Evolutionary conservation across 1,140 invertebrate species (phyloP), one percentile per base, ranked within the genome.

Genomic region (Macrotrachela quadricornifera): DNA sequence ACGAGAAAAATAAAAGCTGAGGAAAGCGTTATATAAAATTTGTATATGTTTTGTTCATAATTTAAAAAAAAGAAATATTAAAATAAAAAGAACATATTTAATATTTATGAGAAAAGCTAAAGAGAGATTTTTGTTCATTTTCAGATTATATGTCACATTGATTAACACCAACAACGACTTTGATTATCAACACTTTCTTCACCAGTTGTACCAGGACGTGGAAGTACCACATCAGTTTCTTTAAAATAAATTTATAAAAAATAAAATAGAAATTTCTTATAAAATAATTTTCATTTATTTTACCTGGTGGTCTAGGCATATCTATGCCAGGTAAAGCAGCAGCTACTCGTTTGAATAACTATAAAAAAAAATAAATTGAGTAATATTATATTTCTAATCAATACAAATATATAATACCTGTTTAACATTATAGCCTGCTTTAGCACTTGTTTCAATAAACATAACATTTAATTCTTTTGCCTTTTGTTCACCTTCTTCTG

Each of bases 381-480:
- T n/a, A n/a, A n/a, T n/a, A n/a, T n/a, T 21, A 13, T 30, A 9
- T 46, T 30, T 4, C 21, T 30, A 8, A 30, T 30, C 8, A 8
- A 38, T 10, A 14, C 4, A n/a, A 30, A 1, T 45, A 37, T 30
- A 45, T 40, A 2, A 21, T 53, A 53, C 51, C 44, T 54, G 46
- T 77, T 99, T 97, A 49, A 99, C 92, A 76, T 99, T 97, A 69
- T 97, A 97, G 50, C 94, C 92, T 59, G 91, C 90, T 74, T 99
- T 99, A 51, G 80, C 80, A 57, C 73, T 91, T 58, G 90, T 92
- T 77, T 99, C 94, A 63, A 97, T 97, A 73, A 97, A 97, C 90
- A 97, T 96, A 36, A 96, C 91, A 77, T 94, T 95, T 60, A 96
- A 75, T 73, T 97, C 91, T 75, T 92, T 92, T 52, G 91, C 90